These are phyloP conservation scores for Drosophila cardini DNA, from an alignment of 1,140 invertebrate genomes.

Conservation along the genomic window DNA sequence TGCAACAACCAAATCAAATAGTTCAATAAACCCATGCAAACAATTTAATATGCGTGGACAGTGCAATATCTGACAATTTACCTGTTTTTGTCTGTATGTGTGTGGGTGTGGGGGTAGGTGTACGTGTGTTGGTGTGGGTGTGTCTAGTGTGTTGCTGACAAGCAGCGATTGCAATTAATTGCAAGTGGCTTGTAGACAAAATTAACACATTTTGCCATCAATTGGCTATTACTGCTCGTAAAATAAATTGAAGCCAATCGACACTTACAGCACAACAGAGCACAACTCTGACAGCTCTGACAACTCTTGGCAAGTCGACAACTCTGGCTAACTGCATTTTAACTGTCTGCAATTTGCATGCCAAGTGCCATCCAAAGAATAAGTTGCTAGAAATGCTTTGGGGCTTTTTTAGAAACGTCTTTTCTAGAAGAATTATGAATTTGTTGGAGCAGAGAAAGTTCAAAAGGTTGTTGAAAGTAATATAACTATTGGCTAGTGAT, in stretches of 20 bases:
- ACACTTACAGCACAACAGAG: conserved; percentile 7
- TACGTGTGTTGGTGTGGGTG: conserved; percentile 13
- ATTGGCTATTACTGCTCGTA: conserved; percentile 35
- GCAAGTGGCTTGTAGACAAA: conserved; percentile 61
- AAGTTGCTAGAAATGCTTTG: conserved; percentile 38
- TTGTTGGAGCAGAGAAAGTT: conserved; percentile 12
- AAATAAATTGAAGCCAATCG: conserved; percentile 47
- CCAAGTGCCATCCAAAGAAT: conserved; percentile 11
- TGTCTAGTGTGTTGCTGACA: conserved; percentile 6
- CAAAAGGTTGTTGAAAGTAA: background rate
- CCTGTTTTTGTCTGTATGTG: background rate
- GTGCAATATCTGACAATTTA: conserved; percentile 19
- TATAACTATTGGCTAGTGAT: too few relatives aligned
- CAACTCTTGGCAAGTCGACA: background rate
- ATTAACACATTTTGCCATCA: conserved; percentile 61
- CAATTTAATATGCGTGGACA: conserved; percentile 72
- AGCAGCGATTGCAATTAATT: conserved; percentile 68
- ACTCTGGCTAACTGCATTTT: conserved; percentile 8
- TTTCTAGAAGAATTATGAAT: conserved; percentile 37
- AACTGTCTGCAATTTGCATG: conserved; percentile 37
- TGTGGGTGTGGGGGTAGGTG: background rate
- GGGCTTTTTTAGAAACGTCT: conserved; percentile 12
- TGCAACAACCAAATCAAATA: conserved; percentile 63
- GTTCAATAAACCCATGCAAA: conserved; percentile 74
- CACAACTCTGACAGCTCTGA: too few relatives aligned